phyloP scores from a whole-genome alignment of 2,888 invertebrate genomes.

The Platerodrilus igneus region DNA sequence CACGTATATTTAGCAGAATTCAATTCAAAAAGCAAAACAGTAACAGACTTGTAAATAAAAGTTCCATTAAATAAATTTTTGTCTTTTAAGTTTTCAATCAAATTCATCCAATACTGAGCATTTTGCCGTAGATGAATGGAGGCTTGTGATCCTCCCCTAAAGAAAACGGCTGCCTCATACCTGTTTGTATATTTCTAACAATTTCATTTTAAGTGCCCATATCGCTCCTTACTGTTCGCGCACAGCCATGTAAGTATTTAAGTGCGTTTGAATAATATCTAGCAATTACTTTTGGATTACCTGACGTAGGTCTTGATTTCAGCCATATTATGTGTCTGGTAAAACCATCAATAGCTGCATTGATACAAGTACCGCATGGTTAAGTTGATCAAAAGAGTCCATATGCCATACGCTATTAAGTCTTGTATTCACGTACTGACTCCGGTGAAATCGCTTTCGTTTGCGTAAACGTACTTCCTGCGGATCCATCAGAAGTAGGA shows the following conservation, averaged over 20 bases:
- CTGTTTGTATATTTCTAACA: constrained; percentile 17
- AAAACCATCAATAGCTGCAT: constrained; percentile 8
- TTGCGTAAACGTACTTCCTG: constrained; percentile 17
- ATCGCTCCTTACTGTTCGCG: constrained; percentile 6
- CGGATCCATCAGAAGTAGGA: constrained; percentile 16
- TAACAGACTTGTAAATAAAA: constrained; percentile 9
- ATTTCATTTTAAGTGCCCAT: constrained; percentile 24
- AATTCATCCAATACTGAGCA: too few relatives aligned
- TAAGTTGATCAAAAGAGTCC: constrained; percentile 13
- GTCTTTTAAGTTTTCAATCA: too few relatives aligned
- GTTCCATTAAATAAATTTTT: constrained; percentile 7
- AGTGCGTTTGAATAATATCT: background rate
- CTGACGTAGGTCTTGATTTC: background rate
- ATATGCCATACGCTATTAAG: constrained; percentile 21
- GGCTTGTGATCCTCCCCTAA: too few relatives aligned
- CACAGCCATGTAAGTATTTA: background rate
- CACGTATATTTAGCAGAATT: constrained; percentile 10
- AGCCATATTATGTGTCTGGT: constrained; percentile 5
- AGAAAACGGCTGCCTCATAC: background rate
- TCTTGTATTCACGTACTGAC: constrained; percentile 19
- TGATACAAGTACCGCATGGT: constrained; percentile 5
- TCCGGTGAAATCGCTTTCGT: constrained; percentile 15
- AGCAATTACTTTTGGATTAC: constrained; percentile 4
- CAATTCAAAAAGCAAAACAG: constrained; percentile 13
- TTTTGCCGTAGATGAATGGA: constrained; percentile 14